Conservation (phyloP, 2,888 invertebrate species). For the Apoderus coryli region DNA sequence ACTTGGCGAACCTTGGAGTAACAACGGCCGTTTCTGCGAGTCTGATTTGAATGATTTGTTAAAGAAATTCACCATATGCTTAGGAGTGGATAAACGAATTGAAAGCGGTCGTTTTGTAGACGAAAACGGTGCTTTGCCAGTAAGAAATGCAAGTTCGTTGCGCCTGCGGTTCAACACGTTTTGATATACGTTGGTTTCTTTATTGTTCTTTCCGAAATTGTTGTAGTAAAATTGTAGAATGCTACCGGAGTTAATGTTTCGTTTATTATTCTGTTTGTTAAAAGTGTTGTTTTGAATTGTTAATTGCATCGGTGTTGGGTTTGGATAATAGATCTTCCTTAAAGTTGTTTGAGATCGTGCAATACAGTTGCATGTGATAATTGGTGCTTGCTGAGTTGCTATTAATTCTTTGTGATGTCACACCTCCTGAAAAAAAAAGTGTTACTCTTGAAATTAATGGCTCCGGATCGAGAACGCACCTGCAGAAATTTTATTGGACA, state of each 20-base stretch:
- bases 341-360: conserved; percentile 20
- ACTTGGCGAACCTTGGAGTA: conserved; percentile 24
- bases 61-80: conserved; percentile 31
- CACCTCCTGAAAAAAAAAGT: conserved; percentile 68
- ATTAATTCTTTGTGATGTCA: conserved; percentile 50
- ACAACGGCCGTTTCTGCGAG: conserved; percentile 33
- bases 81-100: conserved; percentile 31
- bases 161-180: conserved; percentile 27
- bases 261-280: conserved; percentile 23
- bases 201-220: conserved; percentile 28
- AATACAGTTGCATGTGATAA: too few species aligned
- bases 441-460: too few species aligned
- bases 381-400: too few species aligned
- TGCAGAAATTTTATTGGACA: conserved; percentile 90
- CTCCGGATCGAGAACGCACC: conserved; percentile 21
- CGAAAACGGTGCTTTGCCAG: conserved; percentile 38
- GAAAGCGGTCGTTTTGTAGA: conserved; percentile 37
- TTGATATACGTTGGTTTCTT: conserved; percentile 31
- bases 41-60: conserved; percentile 29
- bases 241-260: conserved; percentile 26
- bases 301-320: conserved; percentile 18
- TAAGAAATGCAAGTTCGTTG: conserved; percentile 26
- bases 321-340: conserved; percentile 29
- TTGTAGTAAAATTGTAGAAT: conserved; percentile 33
- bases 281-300: conserved; percentile 20